A percentile compares a stretch with the other conserved stretches of the same genome.
These are phyloP conservation scores for Chrysemys picta DNA, from an alignment of 2,113 vertebrate genomes.

Conservation along the genomic window DNA sequence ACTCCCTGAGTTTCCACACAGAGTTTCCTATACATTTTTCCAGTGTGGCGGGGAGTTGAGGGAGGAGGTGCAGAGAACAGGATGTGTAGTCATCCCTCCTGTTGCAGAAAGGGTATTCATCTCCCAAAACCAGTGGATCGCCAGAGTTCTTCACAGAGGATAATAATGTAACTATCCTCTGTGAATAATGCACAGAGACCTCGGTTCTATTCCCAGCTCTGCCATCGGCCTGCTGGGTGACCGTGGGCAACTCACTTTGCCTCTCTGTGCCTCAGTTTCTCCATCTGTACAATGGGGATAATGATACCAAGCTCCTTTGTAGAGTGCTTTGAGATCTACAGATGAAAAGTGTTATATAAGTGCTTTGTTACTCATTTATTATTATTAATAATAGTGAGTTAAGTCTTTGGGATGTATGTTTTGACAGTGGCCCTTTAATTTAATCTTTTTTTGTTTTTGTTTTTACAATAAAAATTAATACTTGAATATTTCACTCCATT, in stretches of 20 bases:
- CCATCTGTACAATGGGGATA: neutral
- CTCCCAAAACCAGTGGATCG: neutral
- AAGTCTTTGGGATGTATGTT: neutral
- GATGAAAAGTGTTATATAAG: neutral
- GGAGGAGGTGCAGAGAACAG: neutral
- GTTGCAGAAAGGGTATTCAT: neutral
- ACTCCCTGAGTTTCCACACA: neutral
- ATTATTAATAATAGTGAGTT: neutral
- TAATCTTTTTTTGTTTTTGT: neutral
- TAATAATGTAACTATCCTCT: neutral
- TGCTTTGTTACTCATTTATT: neutral
- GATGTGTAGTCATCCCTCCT: neutral
- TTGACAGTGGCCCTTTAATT: neutral
- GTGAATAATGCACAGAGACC: neutral
- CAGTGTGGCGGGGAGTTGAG: neutral
- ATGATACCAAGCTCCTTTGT: neutral
- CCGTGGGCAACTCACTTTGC: neutral
- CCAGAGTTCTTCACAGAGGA: neutral
- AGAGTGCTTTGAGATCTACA: neutral
- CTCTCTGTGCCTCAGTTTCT: neutral
- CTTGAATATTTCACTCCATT: neutral
- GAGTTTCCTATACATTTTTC: neutral
- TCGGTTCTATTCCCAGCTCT: neutral
- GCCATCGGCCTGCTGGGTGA: neutral
- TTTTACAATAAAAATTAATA: neutral